These are phyloP conservation scores for Aphrocallistes beatrix DNA, from an alignment of 37 sponge, comb jelly and placozoan genomes.

Conservation along the genomic window DNA sequence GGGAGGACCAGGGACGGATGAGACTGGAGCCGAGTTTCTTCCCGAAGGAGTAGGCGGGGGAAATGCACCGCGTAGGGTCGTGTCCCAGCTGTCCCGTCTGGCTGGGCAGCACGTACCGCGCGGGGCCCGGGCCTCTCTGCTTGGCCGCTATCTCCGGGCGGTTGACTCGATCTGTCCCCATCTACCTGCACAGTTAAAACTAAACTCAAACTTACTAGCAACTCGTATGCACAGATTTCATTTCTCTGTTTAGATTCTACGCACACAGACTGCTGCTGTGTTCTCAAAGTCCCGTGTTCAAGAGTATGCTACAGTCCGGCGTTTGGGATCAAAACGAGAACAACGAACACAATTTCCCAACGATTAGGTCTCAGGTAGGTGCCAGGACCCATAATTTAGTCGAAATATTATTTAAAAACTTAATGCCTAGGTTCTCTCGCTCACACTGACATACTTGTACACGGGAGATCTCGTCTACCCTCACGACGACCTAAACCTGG, in stretches of 20 bases:
- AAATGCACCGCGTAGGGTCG: constrained; percentile 65
- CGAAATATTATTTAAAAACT: not conserved
- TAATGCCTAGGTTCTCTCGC: constrained; percentile 26
- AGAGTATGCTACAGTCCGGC: constrained; percentile 61
- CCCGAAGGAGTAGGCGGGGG: constrained; percentile 86
- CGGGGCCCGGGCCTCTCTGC: constrained; percentile 93
- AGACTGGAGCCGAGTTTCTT: constrained; percentile 25
- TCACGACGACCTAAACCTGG: constrained; percentile 68
- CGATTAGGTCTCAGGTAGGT: not conserved
- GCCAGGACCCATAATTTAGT: not conserved
- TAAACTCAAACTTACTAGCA: not conserved
- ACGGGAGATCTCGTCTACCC: constrained; percentile 59
- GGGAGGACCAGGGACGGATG: constrained; percentile 40
- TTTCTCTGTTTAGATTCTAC: constrained; percentile 26
- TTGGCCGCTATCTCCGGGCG: constrained; percentile 63
- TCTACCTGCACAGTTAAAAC: no score
- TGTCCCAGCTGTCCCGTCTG: constrained; percentile 49
- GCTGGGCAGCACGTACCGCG: constrained; percentile 66
- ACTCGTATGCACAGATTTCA: not conserved
- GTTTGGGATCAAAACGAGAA: constrained; percentile 40
- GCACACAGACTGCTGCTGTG: constrained; percentile 67
- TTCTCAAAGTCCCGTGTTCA: constrained; percentile 69
- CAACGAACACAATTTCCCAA: constrained; percentile 28
- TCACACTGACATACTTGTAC: constrained; percentile 60
- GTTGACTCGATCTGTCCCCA: not conserved